Conservation (phyloP, 37 sponge, comb jelly and placozoan species). For the Halisarca cf. caerulea region DNA sequence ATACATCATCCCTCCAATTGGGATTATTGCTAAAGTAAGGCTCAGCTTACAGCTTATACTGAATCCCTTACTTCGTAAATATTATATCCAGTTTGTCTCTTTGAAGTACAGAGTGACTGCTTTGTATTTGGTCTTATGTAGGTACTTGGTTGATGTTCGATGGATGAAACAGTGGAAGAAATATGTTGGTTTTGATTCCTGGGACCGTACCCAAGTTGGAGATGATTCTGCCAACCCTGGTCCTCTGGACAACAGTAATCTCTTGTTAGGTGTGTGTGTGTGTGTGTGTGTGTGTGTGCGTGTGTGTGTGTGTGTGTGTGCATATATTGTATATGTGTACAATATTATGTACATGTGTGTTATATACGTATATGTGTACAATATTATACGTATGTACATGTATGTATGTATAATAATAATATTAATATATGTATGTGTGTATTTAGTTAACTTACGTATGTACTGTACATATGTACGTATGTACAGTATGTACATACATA, state of each 20-base stretch:
- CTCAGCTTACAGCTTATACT: too few relatives aligned
- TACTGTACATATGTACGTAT: background rate
- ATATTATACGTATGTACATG: too few relatives aligned
- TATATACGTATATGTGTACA: too few relatives aligned
- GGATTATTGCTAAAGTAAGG: background rate
- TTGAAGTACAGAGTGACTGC: too few relatives aligned
- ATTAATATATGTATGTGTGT: too few relatives aligned
- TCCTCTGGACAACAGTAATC: slow-evolving; percentile 87
- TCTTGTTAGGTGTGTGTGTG: slow-evolving; percentile 16
- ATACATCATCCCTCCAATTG: too few relatives aligned
- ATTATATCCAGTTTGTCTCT: background rate
- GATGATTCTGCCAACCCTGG: slow-evolving; percentile 78
- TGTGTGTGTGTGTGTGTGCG: background rate
- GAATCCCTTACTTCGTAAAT: too few relatives aligned
- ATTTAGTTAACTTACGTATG: background rate
- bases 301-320: too few relatives aligned
- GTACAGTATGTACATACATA: background rate
- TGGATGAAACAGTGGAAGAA: slow-evolving; percentile 98
- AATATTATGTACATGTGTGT: too few relatives aligned
- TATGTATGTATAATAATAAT: too few relatives aligned
- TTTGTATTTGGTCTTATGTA: too few relatives aligned
- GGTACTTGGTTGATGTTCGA: slow-evolving; percentile 77
- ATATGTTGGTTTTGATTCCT: slow-evolving; percentile 86
- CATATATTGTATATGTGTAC: too few relatives aligned
- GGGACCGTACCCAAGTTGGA: slow-evolving; percentile 74